phyloP scores from a whole-genome alignment of 2,113 vertebrate genomes.

The Aramus guarauna region DNA sequence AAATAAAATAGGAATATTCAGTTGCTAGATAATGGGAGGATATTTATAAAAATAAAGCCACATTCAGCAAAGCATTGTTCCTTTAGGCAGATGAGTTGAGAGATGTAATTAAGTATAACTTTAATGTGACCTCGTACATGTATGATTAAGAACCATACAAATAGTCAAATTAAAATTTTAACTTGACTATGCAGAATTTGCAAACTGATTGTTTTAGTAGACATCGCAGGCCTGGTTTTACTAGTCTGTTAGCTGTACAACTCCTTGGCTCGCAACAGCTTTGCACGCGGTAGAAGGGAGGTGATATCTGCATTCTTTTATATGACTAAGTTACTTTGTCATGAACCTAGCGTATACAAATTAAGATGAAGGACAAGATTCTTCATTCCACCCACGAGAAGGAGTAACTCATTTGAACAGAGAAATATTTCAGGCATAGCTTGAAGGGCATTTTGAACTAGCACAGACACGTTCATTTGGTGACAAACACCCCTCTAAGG shows the following conservation, averaged over 20 bases:
- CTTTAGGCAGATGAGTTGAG: background rate
- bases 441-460: conserved; percentile 37
- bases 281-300: background rate
- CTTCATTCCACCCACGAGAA: conserved; percentile 44
- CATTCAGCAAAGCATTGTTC: conserved; percentile 8
- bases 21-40: background rate
- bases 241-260: background rate
- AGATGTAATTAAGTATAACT: background rate
- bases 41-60: background rate
- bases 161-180: background rate
- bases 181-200: background rate
- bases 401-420: conserved; percentile 34
- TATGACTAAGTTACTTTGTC: conserved; percentile 44
- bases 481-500: conserved; percentile 36
- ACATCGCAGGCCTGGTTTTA: background rate
- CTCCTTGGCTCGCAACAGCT: background rate
- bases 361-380: conserved; percentile 51
- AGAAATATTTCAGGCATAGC: conserved; percentile 27
- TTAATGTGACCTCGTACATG: background rate
- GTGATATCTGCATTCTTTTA: conserved; percentile 22
- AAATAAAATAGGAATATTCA: background rate
- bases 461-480: conserved; percentile 22
- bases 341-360: conserved; percentile 23
- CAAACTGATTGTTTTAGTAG: background rate
- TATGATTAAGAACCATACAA: background rate